phyloP scores from a whole-genome alignment of 2,888 invertebrate species.

The Gastracanthus pulcherrimus region DNA sequence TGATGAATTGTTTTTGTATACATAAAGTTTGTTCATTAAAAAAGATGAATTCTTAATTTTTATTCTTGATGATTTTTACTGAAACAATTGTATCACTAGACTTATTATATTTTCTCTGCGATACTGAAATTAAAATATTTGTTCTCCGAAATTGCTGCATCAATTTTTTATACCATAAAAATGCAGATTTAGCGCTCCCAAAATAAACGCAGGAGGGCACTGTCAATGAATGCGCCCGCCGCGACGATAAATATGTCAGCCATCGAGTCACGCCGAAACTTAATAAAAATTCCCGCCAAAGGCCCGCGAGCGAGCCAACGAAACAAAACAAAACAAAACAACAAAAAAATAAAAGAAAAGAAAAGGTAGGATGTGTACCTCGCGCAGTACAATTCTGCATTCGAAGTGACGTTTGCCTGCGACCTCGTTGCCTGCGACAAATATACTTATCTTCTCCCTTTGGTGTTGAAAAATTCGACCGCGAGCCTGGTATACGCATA shows the following conservation, averaged over 20 bases:
- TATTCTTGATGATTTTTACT: no score
- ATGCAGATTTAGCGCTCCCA: slow-evolving; percentile 2
- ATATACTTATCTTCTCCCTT: neutral
- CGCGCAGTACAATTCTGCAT: neutral
- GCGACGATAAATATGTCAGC: slow-evolving; percentile 18
- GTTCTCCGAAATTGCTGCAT: neutral
- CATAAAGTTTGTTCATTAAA: no score
- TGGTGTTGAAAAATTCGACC: no score
- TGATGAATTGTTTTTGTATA: no score
- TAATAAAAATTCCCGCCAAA: slow-evolving; percentile 29
- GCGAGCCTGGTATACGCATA: no score
- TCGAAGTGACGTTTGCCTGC: neutral
- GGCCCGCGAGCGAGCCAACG: neutral
- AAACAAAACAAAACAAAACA: neutral
- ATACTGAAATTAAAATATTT: neutral
- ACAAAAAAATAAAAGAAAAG: neutral
- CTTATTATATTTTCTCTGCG: no score
- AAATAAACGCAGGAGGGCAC: neutral
- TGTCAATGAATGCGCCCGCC: neutral
- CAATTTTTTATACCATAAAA: slow-evolving; percentile 17
- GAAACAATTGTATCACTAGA: no score
- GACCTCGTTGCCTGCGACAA: neutral
- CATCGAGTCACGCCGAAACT: slow-evolving; percentile 21
- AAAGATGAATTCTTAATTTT: no score
- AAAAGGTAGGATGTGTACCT: neutral